Evolutionary conservation across 2,797 vertebrate species (phyloP).

Genomic region (Centropyge bicolor): DNA sequence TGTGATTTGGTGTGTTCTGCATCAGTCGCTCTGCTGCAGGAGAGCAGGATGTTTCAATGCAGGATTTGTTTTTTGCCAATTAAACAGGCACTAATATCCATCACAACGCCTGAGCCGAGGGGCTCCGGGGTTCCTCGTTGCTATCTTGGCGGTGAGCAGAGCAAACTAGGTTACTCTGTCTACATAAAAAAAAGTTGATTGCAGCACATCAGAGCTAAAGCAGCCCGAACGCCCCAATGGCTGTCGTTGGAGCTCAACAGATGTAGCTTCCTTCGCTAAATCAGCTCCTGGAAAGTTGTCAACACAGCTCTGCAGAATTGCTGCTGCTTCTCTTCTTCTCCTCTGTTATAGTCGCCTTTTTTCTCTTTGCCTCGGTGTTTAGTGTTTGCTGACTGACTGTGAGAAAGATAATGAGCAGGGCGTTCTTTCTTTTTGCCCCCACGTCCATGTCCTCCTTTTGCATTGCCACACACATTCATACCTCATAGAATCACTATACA

Average conservation of each 20-base stretch:
- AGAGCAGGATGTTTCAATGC: conserved; percentile 43
- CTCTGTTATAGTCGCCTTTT: conserved; percentile 59
- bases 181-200: conserved; percentile 62
- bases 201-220: conserved; percentile 62
- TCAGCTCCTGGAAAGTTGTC: conserved; percentile 79
- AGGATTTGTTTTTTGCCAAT: conserved; percentile 66
- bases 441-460: conserved; percentile 50
- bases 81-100: conserved; percentile 61
- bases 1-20: conserved; percentile 30
- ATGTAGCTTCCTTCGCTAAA: conserved; percentile 74
- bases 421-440: conserved; percentile 50
- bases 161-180: conserved; percentile 72
- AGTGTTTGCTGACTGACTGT: conserved; percentile 70
- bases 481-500: conserved; percentile 22
- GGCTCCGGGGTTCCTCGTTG: conserved; percentile 48
- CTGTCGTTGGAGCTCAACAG: conserved; percentile 72
- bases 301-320: conserved; percentile 67
- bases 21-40: conserved; percentile 27
- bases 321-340: conserved; percentile 62
- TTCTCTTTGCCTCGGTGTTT: conserved; percentile 46
- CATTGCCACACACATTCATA: conserved; percentile 18
- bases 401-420: conserved; percentile 68
- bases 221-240: conserved; percentile 56
- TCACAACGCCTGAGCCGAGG: conserved; percentile 45
- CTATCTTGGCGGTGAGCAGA: conserved; percentile 41